phyloP scores from a whole-genome alignment of 1,140 invertebrate genomes.

The Hypsibius dujardini region DNA sequence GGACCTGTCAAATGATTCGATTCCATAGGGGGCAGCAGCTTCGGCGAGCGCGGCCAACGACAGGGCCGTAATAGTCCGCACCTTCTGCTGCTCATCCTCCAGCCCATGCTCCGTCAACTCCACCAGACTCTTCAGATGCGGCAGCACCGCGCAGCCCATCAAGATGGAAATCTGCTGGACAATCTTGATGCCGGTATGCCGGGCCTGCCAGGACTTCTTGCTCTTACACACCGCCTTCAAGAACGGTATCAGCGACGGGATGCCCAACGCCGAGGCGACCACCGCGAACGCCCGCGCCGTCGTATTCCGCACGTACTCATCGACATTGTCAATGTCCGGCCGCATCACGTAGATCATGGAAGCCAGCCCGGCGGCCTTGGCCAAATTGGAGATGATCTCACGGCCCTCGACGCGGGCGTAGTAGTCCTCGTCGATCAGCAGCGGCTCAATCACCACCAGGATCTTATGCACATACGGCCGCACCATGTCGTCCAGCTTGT shows the following conservation, averaged over 20 bases:
- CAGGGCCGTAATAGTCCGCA: conserved; percentile 88
- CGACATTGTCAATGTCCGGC: conserved; percentile 99
- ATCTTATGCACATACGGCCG: conserved; percentile 99
- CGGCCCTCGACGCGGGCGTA: conserved; percentile 96
- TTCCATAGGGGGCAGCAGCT: conserved; percentile 96
- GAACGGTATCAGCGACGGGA: conserved; percentile 90
- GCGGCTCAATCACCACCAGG: conserved; percentile 92
- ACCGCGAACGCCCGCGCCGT: conserved; percentile 97
- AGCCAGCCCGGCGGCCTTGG: conserved; percentile 95
- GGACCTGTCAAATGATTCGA: conserved; percentile 85
- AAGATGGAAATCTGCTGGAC: conserved; percentile 98
- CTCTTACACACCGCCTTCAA: conserved; percentile 96
- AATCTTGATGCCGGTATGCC: conserved; percentile 98
- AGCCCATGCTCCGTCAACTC: conserved; percentile 97
- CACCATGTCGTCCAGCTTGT: conserved; percentile 95
- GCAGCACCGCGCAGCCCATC: conserved; percentile 98
- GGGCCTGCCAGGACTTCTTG: conserved; percentile 98
- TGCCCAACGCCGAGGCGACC: conserved; percentile 92
- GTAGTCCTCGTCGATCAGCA: conserved; percentile 98
- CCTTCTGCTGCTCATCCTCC: conserved; percentile 54
- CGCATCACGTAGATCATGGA: conserved; percentile 99
- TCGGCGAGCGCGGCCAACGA: conserved; percentile 94
- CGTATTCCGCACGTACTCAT: conserved; percentile 98
- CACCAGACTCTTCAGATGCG: conserved; percentile 89
- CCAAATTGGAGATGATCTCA: conserved; percentile 98